phyloP scores from a whole-genome alignment of 2,113 vertebrate species.

The Capreolus pygargus region DNA sequence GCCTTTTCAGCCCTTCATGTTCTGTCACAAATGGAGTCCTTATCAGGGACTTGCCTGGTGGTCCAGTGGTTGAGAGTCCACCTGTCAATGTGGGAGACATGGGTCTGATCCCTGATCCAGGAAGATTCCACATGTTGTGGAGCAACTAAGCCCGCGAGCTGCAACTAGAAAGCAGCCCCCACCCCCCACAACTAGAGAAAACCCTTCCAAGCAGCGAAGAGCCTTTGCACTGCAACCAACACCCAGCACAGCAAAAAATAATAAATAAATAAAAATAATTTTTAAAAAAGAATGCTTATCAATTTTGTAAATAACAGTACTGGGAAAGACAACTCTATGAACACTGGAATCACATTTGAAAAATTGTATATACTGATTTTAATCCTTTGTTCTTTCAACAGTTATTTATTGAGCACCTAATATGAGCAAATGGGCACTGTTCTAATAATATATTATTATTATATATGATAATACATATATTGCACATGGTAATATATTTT shows the following conservation, averaged over 20 bases:
- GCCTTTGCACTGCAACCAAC: not conserved
- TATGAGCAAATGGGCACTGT: not conserved
- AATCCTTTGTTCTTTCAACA: not conserved
- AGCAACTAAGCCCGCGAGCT: not conserved
- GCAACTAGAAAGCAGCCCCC: not conserved
- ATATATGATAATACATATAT: too few species aligned
- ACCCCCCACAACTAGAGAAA: not conserved
- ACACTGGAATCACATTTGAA: not conserved
- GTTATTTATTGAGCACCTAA: not conserved
- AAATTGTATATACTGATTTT: not conserved
- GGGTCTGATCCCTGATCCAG: not conserved
- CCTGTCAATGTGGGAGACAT: not conserved
- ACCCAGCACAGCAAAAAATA: not conserved
- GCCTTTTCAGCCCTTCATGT: not conserved
- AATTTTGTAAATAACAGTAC: not conserved
- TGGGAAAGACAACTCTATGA: not conserved
- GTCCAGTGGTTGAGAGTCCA: not conserved
- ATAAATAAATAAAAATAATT: not conserved
- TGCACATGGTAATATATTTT: not conserved
- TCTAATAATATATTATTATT: not conserved
- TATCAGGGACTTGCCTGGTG: not conserved
- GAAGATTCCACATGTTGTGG: not conserved
- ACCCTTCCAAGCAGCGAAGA: not conserved
- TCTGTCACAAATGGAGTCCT: not conserved
- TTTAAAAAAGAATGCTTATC: not conserved